Evolutionary conservation across 2,888 invertebrate species (phyloP).

Genomic region (Drosophila paramelanica): DNA sequence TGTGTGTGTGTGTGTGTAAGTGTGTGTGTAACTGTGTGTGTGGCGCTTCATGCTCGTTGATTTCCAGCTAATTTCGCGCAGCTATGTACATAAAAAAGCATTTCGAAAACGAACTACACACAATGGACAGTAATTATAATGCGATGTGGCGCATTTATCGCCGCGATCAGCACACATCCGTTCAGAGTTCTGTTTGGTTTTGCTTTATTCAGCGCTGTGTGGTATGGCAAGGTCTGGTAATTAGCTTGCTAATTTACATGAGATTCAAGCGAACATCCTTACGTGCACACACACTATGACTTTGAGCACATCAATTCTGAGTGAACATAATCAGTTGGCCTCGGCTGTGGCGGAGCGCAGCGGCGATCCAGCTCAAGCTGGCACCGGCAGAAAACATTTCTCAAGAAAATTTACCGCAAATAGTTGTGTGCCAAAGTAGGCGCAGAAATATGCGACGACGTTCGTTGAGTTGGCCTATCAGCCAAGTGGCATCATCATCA

Average conservation of each 20-base stretch:
- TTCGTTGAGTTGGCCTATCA: slow-evolving; percentile 67
- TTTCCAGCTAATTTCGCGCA: slow-evolving; percentile 74
- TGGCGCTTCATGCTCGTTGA: slow-evolving; percentile 74
- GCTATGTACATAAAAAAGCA: slow-evolving; percentile 36
- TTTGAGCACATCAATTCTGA: slow-evolving; percentile 11
- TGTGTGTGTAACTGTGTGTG: slow-evolving; percentile 33
- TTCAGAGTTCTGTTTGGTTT: slow-evolving; percentile 30
- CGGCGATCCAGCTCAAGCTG: slow-evolving; percentile 20
- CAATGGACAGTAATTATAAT: slow-evolving; percentile 73
- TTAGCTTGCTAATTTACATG: slow-evolving; percentile 72
- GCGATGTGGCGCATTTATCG: slow-evolving; percentile 76
- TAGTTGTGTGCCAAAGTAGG: slow-evolving; percentile 70
- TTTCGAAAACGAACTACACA: slow-evolving; percentile 55
- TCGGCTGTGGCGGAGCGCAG: slow-evolving; percentile 24
- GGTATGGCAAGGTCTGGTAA: slow-evolving; percentile 52
- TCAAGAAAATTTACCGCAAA: slow-evolving; percentile 70
- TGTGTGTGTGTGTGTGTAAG: slow-evolving; percentile 12
- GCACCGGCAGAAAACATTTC: slow-evolving; percentile 47
- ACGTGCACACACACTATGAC: slow-evolving; percentile 6
- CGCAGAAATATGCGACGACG: slow-evolving; percentile 70
- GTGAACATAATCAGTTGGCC: slow-evolving; percentile 39
- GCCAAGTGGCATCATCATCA: slow-evolving; percentile 71
- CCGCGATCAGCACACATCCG: slow-evolving; percentile 74
- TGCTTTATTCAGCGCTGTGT: slow-evolving; percentile 22
- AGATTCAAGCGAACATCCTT: slow-evolving; percentile 67